Base-by-base conservation (phyloP, 2,888 invertebrate genomes). In the Ectemnius lituratus region DNA sequence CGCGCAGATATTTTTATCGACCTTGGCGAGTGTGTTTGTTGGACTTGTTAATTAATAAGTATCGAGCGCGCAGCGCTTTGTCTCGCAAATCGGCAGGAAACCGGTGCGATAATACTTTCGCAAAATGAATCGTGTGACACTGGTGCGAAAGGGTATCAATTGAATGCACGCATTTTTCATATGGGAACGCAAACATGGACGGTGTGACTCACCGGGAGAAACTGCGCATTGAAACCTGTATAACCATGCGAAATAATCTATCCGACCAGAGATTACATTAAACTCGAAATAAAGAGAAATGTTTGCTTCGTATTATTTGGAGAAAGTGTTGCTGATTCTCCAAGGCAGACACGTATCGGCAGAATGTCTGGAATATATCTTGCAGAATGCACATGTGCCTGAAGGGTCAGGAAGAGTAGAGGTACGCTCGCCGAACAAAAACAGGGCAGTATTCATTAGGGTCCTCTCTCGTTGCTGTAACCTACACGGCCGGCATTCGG, bases 391-490 rank as follows among this genome's bases (percentile, higher is more conserved):
- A 61, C 47, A 52, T 49, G 64, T 14, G 37, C n/a, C 8, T 13
- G 57, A 20, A 8, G 46, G 49, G 64, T 16, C 47, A 66, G 62
- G 62, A 58, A 74, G 67, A 67, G 28, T 61, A 52, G 37, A 37
- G 23, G 23, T 11, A 37, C 37, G 46, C 46, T 8, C 20, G 56
- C 8, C 18, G 63, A 20, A 79, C 77, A 81, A 81, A 81, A 81
- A 81, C 73, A 64, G 75, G 66, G 58, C 70, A 68, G 67, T 75
- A 71, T 73, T 81, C 82, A 79, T 82, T 80, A 82, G 71, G 69
- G 70, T 57, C 69, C 61, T 66, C 81, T 82, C 81, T 82, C 82
- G 82, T 82, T 82, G 82, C 67, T 73, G 69, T 72, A 70, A 64
- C 69, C 75, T 78, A 59, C 70, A 66, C 69, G 61, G 59, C 27